A percentile compares a stretch with the other conserved stretches of the same genome.
phyloP scores from a whole-genome alignment of 2,797 vertebrate species.

The Monodelphis domestica region DNA sequence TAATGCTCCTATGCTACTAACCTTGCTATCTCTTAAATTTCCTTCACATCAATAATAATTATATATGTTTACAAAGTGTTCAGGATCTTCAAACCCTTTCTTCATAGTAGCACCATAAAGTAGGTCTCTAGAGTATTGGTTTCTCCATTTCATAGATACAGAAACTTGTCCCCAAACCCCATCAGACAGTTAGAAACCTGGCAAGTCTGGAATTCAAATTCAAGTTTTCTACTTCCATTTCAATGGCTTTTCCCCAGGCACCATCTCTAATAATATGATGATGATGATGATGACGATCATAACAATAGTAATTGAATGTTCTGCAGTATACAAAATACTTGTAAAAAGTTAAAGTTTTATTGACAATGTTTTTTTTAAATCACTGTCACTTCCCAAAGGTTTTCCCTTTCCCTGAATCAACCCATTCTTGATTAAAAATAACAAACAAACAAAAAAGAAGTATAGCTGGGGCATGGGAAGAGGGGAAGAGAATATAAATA shows the following conservation, averaged over 20 bases:
- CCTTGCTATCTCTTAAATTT: background rate
- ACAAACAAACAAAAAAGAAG: too few species aligned
- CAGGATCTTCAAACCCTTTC: background rate
- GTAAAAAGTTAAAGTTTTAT: background rate
- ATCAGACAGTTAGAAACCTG: background rate
- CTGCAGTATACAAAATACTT: background rate
- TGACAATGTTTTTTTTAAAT: too few species aligned
- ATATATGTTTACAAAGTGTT: background rate
- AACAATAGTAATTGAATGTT: background rate
- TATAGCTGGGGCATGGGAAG: background rate
- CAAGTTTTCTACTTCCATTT: background rate
- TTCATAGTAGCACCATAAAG: background rate
- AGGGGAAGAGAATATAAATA: background rate
- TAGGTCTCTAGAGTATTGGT: background rate
- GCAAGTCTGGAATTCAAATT: background rate
- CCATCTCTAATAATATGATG: background rate
- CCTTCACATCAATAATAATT: background rate
- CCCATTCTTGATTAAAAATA: background rate
- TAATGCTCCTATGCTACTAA: background rate
- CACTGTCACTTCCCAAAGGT: background rate
- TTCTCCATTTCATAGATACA: background rate
- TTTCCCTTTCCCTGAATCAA: background rate
- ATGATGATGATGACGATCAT: background rate
- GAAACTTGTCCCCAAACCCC: background rate
- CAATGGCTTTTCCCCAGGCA: background rate